phyloP scores from a whole-genome alignment of 2,797 vertebrate genomes.

The Falco naumanni region DNA sequence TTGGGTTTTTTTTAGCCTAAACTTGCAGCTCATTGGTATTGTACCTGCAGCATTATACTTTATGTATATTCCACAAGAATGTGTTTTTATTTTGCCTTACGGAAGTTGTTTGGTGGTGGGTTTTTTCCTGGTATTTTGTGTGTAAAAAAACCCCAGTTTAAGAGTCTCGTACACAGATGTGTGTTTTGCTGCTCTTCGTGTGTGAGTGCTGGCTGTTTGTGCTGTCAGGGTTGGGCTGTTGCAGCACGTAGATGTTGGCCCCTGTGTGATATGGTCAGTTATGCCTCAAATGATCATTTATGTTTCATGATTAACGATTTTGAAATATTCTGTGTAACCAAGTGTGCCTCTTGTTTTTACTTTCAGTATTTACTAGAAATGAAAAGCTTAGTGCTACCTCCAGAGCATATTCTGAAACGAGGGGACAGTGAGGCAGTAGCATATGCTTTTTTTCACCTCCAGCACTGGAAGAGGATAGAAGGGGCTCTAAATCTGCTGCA shows the following conservation, averaged over 20 bases:
- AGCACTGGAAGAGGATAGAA: slow-evolving; percentile 99
- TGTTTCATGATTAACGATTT: neutral
- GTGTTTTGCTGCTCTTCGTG: neutral
- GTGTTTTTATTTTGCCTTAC: neutral
- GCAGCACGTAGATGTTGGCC: neutral
- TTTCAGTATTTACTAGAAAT: slow-evolving; percentile 97
- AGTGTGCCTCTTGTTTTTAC: slow-evolving; percentile 6
- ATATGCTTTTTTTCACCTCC: slow-evolving; percentile 98
- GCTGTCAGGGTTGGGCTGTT: neutral
- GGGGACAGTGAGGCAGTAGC: slow-evolving; percentile 98
- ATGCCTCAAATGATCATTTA: neutral
- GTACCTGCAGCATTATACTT: neutral
- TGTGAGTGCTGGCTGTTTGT: neutral
- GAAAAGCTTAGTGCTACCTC: slow-evolving; percentile 98
- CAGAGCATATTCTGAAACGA: slow-evolving; percentile 97
- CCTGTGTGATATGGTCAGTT: fast-evolving
- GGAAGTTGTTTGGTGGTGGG: neutral
- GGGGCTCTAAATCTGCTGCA: slow-evolving; percentile 96
- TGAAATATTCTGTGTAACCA: neutral
- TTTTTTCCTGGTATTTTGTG: neutral
- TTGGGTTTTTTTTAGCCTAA: neutral
- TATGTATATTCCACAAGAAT: neutral
- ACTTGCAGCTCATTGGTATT: neutral
- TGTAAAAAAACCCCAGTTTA: neutral
- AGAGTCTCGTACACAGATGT: neutral